Base-by-base conservation (phyloP, 1,140 invertebrate genomes). In the Ptiloglossa arizonensis region DNA sequence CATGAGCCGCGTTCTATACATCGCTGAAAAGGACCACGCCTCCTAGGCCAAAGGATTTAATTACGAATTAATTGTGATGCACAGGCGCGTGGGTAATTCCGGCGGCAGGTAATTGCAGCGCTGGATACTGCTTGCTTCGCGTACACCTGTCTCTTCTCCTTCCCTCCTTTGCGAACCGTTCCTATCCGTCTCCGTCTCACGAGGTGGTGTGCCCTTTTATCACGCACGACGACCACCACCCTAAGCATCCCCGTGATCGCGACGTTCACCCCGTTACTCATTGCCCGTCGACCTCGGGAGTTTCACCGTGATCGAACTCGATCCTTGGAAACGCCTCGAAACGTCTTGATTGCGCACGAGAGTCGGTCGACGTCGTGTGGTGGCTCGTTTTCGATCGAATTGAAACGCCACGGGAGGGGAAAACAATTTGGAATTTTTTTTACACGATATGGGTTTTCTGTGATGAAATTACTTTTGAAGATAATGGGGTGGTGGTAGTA, bases 11-110 rank as follows among this genome's bases (percentile, higher is more conserved):
- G 41, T 44, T 69, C 59, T 70, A 62, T 72, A 54, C 71, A 46
- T 41, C 66, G 74, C 44, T 67, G 74, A 70, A 76, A 70, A 64
- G 69, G 62, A 67, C 81, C 81, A 83, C 75, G 81, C 82, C 83
- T 71, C 75, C 74, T 74, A 72, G 35, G 38, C 70, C 63, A 69
- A 82, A 87, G 71, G 86, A 89, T 89, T 87, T 89, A 87, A 89
- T 89, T 89, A 89, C 81, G 80, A 87, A 89, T 87, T 89, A 89
- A 89, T 89, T 82, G 87, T 87, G 82, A 88, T 88, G 82, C 87
- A 87, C 78, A 73, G 83, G 72, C 74, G 68, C 77, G 71, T 70
- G 69, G 85, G 79, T 88, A 87, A 88, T 87, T 88, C 73, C 57
- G 72, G 48, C 78, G 84, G 57, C 68, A 78, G 80, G 84, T 85